Percentiles rank a stretch among this genome's conserved stretches.
phyloP scores from a whole-genome alignment of 1,140 invertebrate species.

The Diploscapter pachys region DNA sequence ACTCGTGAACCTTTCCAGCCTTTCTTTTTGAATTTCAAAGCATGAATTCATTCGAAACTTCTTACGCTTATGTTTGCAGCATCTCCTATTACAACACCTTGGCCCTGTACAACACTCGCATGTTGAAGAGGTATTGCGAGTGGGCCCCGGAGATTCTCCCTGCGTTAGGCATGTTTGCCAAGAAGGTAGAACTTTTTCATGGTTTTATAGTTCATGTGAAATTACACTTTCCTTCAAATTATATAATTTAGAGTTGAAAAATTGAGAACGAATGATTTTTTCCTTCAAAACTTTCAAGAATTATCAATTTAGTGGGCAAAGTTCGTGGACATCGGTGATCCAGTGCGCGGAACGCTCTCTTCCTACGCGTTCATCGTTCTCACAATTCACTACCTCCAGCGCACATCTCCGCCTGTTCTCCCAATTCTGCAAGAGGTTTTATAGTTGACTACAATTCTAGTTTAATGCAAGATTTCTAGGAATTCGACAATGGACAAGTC shows the following conservation, averaged over 20 bases:
- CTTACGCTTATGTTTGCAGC: constrained; percentile 13
- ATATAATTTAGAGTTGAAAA: background rate
- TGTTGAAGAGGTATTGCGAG: constrained; percentile 20
- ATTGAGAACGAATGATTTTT: background rate
- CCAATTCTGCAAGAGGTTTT: constrained; percentile 31
- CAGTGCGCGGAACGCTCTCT: constrained; percentile 21
- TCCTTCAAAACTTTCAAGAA: background rate
- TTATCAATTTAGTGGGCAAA: constrained; percentile 28
- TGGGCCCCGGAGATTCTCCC: constrained; percentile 20
- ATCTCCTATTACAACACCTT: constrained; percentile 33
- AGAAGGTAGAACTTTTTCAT: constrained; percentile 4
- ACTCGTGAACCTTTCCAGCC: background rate
- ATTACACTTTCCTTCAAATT: background rate
- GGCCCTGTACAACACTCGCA: constrained; percentile 25
- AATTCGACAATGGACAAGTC: constrained; percentile 15
- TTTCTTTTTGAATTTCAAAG: too few species aligned
- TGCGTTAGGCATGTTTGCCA: constrained; percentile 12
- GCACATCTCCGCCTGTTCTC: constrained; percentile 20
- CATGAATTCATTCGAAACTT: background rate
- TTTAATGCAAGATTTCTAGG: constrained; percentile 11
- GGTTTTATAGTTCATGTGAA: background rate
- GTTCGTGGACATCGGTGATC: constrained; percentile 23
- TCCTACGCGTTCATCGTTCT: constrained; percentile 27
- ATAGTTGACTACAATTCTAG: background rate
- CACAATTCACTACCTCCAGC: constrained; percentile 27